Conservation (phyloP, 1,140 invertebrate genomes). For the Dryas iulia region DNA sequence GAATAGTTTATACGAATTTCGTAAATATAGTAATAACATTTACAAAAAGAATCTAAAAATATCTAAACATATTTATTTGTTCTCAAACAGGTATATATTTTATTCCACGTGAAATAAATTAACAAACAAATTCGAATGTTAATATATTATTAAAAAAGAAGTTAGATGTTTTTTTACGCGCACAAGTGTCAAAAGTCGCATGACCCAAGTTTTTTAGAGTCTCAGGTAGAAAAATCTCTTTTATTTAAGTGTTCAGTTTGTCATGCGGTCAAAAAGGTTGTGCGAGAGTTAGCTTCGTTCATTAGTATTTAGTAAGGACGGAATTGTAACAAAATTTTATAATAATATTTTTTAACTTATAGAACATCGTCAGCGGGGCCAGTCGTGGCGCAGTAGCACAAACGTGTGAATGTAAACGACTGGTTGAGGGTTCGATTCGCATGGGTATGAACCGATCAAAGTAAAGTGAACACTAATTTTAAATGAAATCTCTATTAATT, state of each 20-base stretch:
- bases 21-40: not conserved
- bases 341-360: too few relatives aligned
- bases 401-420: too few relatives aligned
- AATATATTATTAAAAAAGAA: not conserved
- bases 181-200: constrained; percentile 29
- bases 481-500: too few relatives aligned
- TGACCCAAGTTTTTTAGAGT: constrained; percentile 9
- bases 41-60: too few relatives aligned
- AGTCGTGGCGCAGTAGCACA: too few relatives aligned
- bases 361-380: too few relatives aligned
- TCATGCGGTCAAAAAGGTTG: not conserved
- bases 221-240: constrained; percentile 15
- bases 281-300: not conserved
- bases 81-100: not conserved
- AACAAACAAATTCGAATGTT: not conserved
- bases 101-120: not conserved
- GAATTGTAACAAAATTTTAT: too few relatives aligned
- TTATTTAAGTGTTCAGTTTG: constrained; percentile 1
- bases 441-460: too few relatives aligned
- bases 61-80: too few relatives aligned
- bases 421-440: too few relatives aligned
- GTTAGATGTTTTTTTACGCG: constrained; percentile 13
- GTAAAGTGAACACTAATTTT: too few relatives aligned
- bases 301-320: too few relatives aligned
- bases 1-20: not conserved